Evolutionary conservation across 2,888 invertebrate genomes (phyloP), one percentile per base, ranked within the genome.

Genomic region (Microdon myrmicae): DNA sequence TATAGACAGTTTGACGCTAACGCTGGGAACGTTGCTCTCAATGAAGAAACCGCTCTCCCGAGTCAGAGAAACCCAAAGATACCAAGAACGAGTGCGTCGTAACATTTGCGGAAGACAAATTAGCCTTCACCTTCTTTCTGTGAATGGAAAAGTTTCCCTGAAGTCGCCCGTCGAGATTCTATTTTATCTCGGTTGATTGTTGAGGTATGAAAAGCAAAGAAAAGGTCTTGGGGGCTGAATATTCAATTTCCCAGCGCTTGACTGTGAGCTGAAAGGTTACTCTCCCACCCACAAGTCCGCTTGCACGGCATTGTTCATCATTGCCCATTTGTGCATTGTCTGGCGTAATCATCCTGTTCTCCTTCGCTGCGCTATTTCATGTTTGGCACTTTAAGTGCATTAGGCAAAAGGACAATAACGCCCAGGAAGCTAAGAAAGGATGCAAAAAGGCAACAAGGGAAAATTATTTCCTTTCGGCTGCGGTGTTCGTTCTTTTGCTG

Each of bases 391-490:
- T 41, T 45, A 45, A 56, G 47, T 61, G 56, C 56, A 61, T 37
- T 56, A 45, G 41, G 26, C 34, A n/a, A n/a, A 19, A 20, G 4
- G 4, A 41, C 23, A 29, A 19, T 12, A 10, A 31, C n/a, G n/a
- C n/a, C n/a, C n/a, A n/a, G n/a, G n/a, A n/a, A 29, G 8, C 13
- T 19, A 32, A 19, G 37, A 41, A 41, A 37, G 10, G 17, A 23
- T 35, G 37, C 31, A 38, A 34, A 31, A 9, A 34, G 39, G 44
- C 49, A 53, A 53, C 26, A 47, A 53, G 53, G 29, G 34, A 45
- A 39, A 47, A 51, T 59, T 53, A 59, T 53, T 53, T 53, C 9
- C 17, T 31, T n/a, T n/a, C n/a, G n/a, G n/a, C n/a, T n/a, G n/a
- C n/a, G n/a, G n/a, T n/a, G n/a, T n/a, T n/a, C n/a, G n/a, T n/a